A percentile compares a stretch with the other conserved stretches of the same genome.
Evolutionary conservation across 2,113 vertebrate genomes (phyloP).

Genomic region (Percina caprodes): DNA sequence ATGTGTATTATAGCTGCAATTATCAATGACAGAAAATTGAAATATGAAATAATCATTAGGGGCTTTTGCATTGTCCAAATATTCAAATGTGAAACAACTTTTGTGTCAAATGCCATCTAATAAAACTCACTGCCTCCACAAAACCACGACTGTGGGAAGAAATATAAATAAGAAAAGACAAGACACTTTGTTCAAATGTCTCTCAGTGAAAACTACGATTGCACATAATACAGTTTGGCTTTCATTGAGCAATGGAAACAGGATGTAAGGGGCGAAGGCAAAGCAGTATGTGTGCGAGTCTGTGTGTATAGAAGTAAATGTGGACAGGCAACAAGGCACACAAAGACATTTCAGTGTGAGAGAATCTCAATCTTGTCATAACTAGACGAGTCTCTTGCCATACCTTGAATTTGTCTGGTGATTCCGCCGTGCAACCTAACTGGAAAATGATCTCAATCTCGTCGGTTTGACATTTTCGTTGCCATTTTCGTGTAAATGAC

Average conservation of each 20-base stretch:
- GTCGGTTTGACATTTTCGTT: no score
- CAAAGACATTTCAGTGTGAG: background rate
- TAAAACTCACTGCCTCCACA: background rate
- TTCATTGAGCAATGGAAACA: conserved; percentile 62
- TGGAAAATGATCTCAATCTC: no score
- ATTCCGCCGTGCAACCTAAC: no score
- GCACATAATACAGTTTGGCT: conserved; percentile 40
- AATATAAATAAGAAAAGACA: conserved; percentile 5
- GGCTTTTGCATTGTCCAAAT: background rate
- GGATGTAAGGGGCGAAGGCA: conserved; percentile 50
- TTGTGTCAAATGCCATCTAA: background rate
- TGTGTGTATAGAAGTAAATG: background rate
- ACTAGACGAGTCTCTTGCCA: no score
- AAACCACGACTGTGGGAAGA: background rate
- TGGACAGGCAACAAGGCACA: conserved; percentile 2
- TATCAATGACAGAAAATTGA: background rate
- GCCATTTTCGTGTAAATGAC: no score
- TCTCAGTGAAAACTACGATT: conserved; percentile 11
- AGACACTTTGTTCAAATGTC: conserved; percentile 18
- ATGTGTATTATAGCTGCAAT: background rate
- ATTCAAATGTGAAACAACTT: background rate
- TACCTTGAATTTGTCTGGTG: no score
- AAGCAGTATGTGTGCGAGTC: conserved; percentile 5
- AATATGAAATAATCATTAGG: background rate
- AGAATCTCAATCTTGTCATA: no score